Evolutionary conservation across 1,140 invertebrate species (phyloP), one percentile per base, ranked within the genome.

Genomic region (Drepana arcuata): DNA sequence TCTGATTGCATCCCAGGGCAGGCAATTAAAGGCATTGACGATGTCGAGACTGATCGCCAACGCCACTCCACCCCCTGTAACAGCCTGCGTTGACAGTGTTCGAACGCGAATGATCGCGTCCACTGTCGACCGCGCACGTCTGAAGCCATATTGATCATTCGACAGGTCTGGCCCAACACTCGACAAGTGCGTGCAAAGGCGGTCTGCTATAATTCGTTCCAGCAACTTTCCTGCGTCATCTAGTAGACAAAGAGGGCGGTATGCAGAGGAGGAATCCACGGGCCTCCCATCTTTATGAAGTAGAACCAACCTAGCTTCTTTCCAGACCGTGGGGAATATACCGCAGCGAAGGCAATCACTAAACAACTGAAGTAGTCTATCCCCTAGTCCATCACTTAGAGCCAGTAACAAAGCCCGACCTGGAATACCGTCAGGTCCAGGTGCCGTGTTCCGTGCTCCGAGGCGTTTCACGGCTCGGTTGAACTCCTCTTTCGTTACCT

Each of bases 231-330:
- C 34, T 6, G 27, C 16, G 1, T 43, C 40, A 32, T 39, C 15
- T 11, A 73, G 34, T 21, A 75, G 40, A 26, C 58, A 61, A 1
- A 73, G 29, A 1, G 69, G 69, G 23, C 72, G 35, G 36, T 58
- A 71, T 1, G 55, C 44, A 0, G 38, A 45, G 5, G 56, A 37
- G 2, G 34, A 33, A 6, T 37, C 39, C 12, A 23, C 31, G 9
- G 35, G 12, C 15, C 38, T 39, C 1, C 45, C 42, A 7, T 25
- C 14, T 36, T 57, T 65, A n/a, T n/a, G n/a, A n/a, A n/a, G n/a
- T n/a, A n/a, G n/a, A n/a, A n/a, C n/a, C n/a, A n/a, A n/a, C n/a
- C n/a, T n/a, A 4, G 4, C 18, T 9, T 21, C 4, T 9, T 21
- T 5, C 18, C 18, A 21, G 4, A 5, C 18, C 9, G 4, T 9